phyloP scores from a whole-genome alignment of 1,140 invertebrate genomes.

The Steinernema feltiae region DNA sequence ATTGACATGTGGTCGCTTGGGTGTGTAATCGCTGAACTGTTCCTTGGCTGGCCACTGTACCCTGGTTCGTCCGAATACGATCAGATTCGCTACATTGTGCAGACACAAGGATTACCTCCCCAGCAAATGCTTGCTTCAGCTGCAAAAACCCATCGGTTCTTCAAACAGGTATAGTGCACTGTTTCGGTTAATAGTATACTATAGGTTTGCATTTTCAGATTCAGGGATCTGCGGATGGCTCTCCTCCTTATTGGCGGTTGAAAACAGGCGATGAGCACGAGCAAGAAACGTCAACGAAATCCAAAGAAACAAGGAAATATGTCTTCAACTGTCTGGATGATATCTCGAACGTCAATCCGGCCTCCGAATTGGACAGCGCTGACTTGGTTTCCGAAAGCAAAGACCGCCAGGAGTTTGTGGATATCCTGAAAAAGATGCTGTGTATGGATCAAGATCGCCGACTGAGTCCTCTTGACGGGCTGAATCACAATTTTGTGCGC shows the following conservation, averaged over 20 bases:
- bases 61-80: conserved; percentile 99
- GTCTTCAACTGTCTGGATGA: conserved; percentile 99
- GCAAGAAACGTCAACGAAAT: conserved; percentile 91
- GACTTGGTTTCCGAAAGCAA: conserved; percentile 42
- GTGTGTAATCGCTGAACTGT: conserved; percentile 97
- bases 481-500: conserved; percentile 53
- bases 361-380: conserved; percentile 44
- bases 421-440: conserved; percentile 54
- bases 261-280: conserved; percentile 95
- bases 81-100: conserved; percentile 89
- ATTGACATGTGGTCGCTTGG: conserved; percentile 99
- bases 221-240: conserved; percentile 5
- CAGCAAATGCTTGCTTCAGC: conserved; percentile 98
- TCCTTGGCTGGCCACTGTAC: conserved; percentile 98
- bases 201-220: too few species aligned
- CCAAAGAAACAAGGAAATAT: conserved; percentile 97
- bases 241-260: conserved; percentile 49
- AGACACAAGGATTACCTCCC: conserved; percentile 86
- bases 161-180: conserved; percentile 65
- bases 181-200: conserved; percentile 13
- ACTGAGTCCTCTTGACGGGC: conserved; percentile 44
- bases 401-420: conserved; percentile 52
- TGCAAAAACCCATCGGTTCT: conserved; percentile 96
- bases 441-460: conserved; percentile 54
- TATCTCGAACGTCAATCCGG: conserved; percentile 70